A percentile compares a stretch with the other conserved stretches of the same genome.
phyloP scores from a whole-genome alignment of 1,140 invertebrate genomes.

The Dendroctonus ponderosae region DNA sequence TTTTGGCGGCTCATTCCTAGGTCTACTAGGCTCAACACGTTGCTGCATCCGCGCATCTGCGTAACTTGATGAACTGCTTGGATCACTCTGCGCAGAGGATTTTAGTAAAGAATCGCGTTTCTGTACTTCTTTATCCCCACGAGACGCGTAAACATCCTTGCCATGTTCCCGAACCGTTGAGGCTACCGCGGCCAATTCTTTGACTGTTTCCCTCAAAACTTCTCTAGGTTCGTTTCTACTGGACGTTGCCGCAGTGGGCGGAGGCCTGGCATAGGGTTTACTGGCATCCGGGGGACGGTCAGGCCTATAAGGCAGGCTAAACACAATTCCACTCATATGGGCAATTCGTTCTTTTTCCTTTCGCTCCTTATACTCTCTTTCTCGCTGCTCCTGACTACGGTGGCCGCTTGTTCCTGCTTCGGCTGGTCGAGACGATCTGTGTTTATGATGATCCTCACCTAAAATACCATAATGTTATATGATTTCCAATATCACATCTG shows the following conservation, averaged over 20 bases:
- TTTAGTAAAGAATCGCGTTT: constrained; percentile 42
- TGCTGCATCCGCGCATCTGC: constrained; percentile 16
- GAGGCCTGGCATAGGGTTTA: constrained; percentile 43
- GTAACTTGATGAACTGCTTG: constrained; percentile 38
- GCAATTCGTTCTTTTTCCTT: constrained; percentile 54
- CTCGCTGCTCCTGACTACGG: constrained; percentile 46
- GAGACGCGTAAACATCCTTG: constrained; percentile 23
- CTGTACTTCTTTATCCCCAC: constrained; percentile 40
- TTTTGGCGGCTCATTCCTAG: constrained; percentile 37
- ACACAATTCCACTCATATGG: constrained; percentile 35
- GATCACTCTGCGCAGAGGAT: constrained; percentile 38
- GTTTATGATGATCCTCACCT: constrained; percentile 44
- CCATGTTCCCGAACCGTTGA: constrained; percentile 28
- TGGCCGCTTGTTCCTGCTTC: constrained; percentile 31
- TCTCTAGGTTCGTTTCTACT: constrained; percentile 39
- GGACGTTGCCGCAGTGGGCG: constrained; percentile 17
- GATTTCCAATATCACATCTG: neutral
- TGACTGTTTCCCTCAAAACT: constrained; percentile 39
- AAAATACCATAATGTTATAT: constrained; percentile 11
- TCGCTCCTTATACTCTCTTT: constrained; percentile 58
- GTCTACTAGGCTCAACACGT: constrained; percentile 29
- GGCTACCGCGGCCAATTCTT: constrained; percentile 38
- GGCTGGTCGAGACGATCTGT: constrained; percentile 47
- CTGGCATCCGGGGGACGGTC: constrained; percentile 40
- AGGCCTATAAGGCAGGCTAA: constrained; percentile 37